Percentiles rank a stretch among this genome's conserved stretches.
Conservation (phyloP, 2,113 vertebrate genomes). For the Anguilla japonica region DNA sequence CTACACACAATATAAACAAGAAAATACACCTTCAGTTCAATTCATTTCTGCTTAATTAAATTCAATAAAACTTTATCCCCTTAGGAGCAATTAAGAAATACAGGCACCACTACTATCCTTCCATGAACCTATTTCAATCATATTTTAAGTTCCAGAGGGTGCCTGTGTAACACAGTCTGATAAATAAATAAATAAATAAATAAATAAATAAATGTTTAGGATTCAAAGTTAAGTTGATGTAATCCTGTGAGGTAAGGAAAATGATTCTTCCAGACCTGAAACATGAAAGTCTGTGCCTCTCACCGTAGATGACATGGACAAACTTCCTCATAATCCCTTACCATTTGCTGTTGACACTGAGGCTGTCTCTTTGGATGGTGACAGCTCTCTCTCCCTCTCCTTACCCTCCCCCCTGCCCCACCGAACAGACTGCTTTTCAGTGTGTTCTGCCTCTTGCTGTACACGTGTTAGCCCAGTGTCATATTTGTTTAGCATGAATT, state of each 20-base stretch:
- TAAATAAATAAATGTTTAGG: not conserved
- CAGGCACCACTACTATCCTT: too few species aligned
- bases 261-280: not conserved
- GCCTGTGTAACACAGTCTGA: not conserved
- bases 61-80: too few species aligned
- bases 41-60: too few species aligned
- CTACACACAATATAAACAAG: too few species aligned
- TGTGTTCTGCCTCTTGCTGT: not conserved
- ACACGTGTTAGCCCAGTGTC: not conserved
- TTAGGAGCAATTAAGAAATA: too few species aligned
- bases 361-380: not conserved
- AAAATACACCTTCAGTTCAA: too few species aligned
- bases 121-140: too few species aligned
- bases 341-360: not conserved
- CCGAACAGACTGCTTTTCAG: not conserved
- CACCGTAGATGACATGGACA: not conserved
- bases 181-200: not conserved
- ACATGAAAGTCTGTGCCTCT: not conserved
- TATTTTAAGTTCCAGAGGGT: not conserved
- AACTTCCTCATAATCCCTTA: conserved; percentile 12
- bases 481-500: not conserved
- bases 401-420: not conserved
- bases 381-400: not conserved
- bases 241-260: not conserved
- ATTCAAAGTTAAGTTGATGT: not conserved